phyloP scores from a whole-genome alignment of 2,888 invertebrate genomes.

The Synergus gifuensis region DNA sequence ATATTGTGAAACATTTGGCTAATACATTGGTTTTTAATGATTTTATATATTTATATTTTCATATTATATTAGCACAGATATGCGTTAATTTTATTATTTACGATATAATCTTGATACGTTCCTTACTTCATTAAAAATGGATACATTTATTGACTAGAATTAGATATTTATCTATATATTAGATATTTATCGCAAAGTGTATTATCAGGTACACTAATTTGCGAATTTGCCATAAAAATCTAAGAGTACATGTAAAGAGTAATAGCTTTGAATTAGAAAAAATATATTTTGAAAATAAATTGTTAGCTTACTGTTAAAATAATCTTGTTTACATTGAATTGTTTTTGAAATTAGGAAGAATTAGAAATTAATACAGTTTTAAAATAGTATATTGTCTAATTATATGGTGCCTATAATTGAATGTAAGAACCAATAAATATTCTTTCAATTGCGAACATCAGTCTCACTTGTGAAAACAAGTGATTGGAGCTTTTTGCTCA shows the following conservation, averaged over 20 bases:
- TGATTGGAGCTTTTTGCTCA: constrained; percentile 10
- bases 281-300: too few species aligned
- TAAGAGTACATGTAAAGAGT: background rate
- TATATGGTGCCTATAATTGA: background rate
- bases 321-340: background rate
- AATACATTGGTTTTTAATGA: background rate
- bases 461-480: constrained; percentile 19
- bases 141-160: constrained; percentile 38
- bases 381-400: background rate
- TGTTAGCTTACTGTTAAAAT: background rate
- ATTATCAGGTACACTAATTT: constrained; percentile 10
- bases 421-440: background rate
- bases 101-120: background rate
- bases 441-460: background rate
- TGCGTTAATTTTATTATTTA: background rate
- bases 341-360: background rate
- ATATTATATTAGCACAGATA: background rate
- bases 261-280: background rate
- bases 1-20: background rate
- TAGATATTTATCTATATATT: too few species aligned
- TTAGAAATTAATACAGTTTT: background rate
- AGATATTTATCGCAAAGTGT: background rate
- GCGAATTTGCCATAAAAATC: background rate
- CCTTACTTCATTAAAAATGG: background rate
- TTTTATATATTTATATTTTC: background rate